phyloP scores from a whole-genome alignment of 2,113 vertebrate species.

The Xenus cinereus region DNA sequence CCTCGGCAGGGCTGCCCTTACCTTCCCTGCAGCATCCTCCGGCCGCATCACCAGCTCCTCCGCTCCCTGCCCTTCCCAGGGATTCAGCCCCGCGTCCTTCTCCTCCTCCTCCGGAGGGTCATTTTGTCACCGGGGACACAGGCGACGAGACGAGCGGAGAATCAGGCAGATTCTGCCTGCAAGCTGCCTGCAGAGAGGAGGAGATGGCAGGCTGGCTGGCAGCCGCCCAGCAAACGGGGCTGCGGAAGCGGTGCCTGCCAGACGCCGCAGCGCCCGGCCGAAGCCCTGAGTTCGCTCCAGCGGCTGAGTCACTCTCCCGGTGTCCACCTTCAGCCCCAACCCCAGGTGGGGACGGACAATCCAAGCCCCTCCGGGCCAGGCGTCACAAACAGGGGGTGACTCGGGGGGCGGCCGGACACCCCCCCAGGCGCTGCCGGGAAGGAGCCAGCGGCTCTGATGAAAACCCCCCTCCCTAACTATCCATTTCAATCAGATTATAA shows the following conservation, averaged over 20 bases:
- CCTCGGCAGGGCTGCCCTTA: neutral
- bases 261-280: neutral
- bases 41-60: neutral
- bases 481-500: neutral
- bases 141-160: neutral
- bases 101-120: neutral
- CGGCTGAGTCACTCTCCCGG: neutral
- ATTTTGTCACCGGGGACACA: neutral
- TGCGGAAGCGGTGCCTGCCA: neutral
- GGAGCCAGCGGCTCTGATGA: accelerated
- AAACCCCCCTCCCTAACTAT: neutral
- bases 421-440: accelerated
- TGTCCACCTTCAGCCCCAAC: neutral
- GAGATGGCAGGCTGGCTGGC: constrained; percentile 22
- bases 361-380: neutral
- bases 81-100: neutral
- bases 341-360: accelerated
- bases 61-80: accelerated
- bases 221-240: constrained; percentile 36
- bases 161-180: neutral
- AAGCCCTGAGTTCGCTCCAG: neutral
- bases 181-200: constrained; percentile 36
- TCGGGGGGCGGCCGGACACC: accelerated
- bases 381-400: neutral
- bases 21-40: constrained; percentile 13